These are phyloP conservation scores for Neomorphus geoffroyi DNA, from an alignment of 2,797 vertebrate genomes.

Conservation along the genomic window DNA sequence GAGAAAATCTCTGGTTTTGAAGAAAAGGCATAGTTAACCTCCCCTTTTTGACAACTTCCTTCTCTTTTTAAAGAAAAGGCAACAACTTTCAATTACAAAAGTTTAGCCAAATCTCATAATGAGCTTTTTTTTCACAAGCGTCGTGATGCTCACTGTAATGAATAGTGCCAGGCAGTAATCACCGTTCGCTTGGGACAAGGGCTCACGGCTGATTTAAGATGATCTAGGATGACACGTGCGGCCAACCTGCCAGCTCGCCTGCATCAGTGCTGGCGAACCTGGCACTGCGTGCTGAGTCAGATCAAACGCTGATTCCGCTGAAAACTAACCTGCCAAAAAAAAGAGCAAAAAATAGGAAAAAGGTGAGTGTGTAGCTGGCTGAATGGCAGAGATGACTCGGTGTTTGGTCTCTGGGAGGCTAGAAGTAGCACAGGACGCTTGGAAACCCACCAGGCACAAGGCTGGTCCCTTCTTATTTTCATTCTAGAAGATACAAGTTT, in stretches of 20 bases:
- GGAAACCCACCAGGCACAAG: background rate
- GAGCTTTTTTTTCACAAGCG: background rate
- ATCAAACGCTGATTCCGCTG: background rate
- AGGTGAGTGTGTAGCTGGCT: background rate
- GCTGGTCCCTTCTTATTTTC: background rate
- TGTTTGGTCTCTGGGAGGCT: background rate
- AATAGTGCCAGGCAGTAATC: background rate
- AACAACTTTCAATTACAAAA: background rate
- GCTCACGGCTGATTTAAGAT: background rate
- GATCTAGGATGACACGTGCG: background rate
- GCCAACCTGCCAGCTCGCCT: background rate
- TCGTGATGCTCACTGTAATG: background rate
- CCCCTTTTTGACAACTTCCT: background rate
- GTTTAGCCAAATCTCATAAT: background rate
- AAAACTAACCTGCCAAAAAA: background rate
- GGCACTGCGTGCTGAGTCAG: conserved; percentile 10
- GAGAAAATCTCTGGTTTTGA: background rate
- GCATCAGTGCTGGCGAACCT: background rate
- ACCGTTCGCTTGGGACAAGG: background rate
- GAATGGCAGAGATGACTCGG: background rate
- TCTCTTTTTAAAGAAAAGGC: background rate
- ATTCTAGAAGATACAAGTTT: background rate
- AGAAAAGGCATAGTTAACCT: background rate
- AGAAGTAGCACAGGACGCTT: background rate
- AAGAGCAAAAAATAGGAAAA: background rate